These are phyloP conservation scores for Danaus melanippus DNA, from an alignment of 1,140 invertebrate species.

Conservation along the genomic window DNA sequence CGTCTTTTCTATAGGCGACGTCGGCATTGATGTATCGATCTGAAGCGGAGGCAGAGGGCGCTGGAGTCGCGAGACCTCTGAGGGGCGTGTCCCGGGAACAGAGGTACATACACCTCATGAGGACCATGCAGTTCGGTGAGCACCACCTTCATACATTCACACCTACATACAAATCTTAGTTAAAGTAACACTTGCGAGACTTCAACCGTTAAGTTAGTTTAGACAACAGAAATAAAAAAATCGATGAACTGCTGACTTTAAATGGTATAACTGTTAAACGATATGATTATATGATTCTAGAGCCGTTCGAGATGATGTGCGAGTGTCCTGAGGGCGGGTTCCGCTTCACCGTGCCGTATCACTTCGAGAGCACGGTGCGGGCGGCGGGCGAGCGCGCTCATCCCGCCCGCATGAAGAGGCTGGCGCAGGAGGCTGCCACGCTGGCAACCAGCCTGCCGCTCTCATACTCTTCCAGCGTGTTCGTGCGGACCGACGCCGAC, in stretches of 20 bases:
- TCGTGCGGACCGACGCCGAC: constrained; percentile 95
- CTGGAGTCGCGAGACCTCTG: constrained; percentile 49
- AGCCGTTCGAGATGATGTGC: constrained; percentile 92
- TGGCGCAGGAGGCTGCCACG: constrained; percentile 96
- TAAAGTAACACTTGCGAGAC: no score
- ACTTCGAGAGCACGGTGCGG: constrained; percentile 92
- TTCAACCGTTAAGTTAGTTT: no score
- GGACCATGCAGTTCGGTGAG: constrained; percentile 89
- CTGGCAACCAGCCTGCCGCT: constrained; percentile 94
- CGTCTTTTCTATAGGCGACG: constrained; percentile 73
- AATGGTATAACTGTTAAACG: neutral
- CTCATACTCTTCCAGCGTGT: constrained; percentile 94
- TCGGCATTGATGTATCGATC: constrained; percentile 82
- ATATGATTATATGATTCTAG: constrained; percentile 68
- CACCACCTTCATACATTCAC: constrained; percentile 1
- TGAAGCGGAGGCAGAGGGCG: constrained; percentile 72
- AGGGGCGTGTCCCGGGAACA: constrained; percentile 54
- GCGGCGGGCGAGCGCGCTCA: constrained; percentile 88
- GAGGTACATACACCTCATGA: constrained; percentile 89
- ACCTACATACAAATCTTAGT: no score
- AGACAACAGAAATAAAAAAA: no score
- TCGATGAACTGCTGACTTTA: no score
- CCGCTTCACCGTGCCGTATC: constrained; percentile 90
- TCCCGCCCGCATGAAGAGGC: constrained; percentile 89
- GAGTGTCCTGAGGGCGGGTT: constrained; percentile 81